These are phyloP conservation scores for Otus scops DNA, from an alignment of 2,797 vertebrate species.

Conservation along the genomic window DNA sequence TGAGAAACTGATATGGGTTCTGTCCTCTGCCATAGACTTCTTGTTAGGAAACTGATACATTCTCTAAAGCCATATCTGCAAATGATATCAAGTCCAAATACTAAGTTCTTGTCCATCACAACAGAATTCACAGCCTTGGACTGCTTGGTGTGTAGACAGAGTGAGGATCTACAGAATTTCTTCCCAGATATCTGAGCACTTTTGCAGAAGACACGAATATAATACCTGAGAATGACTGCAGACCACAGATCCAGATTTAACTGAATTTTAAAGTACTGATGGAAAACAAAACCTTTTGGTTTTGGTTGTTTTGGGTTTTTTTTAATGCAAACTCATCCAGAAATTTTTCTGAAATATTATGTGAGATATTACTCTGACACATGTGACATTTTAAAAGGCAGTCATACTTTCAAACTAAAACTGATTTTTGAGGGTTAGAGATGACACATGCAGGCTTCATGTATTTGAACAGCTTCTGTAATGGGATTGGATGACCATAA, in stretches of 20 bases:
- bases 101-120: not conserved
- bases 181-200: not conserved
- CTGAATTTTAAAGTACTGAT: not conserved
- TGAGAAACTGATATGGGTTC: not conserved
- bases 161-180: not conserved
- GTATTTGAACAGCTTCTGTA: not conserved
- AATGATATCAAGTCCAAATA: not conserved
- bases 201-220: not conserved
- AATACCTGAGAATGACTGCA: not conserved
- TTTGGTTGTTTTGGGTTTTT: not conserved
- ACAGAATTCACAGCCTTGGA: not conserved
- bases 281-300: not conserved
- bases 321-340: not conserved
- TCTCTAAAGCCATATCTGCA: not conserved
- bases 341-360: not conserved
- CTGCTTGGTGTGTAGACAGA: not conserved
- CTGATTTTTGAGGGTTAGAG: not conserved
- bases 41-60: not conserved
- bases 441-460: not conserved
- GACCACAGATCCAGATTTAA: not conserved
- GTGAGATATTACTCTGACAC: not conserved
- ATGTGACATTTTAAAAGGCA: not conserved
- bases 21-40: not conserved
- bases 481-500: not conserved
- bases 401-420: not conserved